phyloP scores from a whole-genome alignment of 2,113 vertebrate genomes.

The Pachycephala philippinensis region DNA sequence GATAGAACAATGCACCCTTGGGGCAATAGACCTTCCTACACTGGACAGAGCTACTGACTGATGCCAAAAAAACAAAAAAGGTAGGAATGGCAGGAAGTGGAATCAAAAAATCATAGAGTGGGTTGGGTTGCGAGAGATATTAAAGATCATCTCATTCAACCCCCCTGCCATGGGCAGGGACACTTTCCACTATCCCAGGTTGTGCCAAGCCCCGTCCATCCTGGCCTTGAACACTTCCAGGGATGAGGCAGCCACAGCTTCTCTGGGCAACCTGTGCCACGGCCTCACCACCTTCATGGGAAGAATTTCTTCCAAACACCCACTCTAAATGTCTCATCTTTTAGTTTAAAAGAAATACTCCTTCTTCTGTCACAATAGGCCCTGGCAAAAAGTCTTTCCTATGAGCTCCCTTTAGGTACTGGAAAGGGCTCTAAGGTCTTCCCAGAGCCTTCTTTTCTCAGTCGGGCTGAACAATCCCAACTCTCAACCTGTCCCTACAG shows the following conservation, averaged over 20 bases:
- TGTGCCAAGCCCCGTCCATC: rapidly evolving
- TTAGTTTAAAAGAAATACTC: not conserved
- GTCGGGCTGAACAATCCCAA: not conserved
- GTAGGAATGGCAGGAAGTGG: not conserved
- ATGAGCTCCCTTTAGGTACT: not conserved
- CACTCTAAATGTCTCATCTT: not conserved
- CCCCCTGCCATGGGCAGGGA: not conserved
- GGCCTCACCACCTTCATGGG: not conserved
- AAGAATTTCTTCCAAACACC: not conserved
- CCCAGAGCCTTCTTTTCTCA: not conserved
- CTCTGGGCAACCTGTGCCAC: not conserved
- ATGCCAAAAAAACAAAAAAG: not conserved
- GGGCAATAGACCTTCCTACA: not conserved
- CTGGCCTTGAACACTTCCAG: too few relatives aligned
- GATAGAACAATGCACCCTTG: not conserved
- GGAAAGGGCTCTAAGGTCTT: not conserved
- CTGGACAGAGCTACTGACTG: not conserved
- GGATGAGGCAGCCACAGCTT: not conserved
- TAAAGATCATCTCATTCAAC: not conserved
- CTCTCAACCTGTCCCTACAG: not conserved
- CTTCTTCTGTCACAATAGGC: not conserved
- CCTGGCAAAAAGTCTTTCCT: not conserved
- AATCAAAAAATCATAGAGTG: not conserved
- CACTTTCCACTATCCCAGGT: rapidly evolving
- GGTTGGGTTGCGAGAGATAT: not conserved